Evolutionary conservation across 2,113 vertebrate species (phyloP), one percentile per base, ranked within the genome.

Genomic region (Fregata magnificens): DNA sequence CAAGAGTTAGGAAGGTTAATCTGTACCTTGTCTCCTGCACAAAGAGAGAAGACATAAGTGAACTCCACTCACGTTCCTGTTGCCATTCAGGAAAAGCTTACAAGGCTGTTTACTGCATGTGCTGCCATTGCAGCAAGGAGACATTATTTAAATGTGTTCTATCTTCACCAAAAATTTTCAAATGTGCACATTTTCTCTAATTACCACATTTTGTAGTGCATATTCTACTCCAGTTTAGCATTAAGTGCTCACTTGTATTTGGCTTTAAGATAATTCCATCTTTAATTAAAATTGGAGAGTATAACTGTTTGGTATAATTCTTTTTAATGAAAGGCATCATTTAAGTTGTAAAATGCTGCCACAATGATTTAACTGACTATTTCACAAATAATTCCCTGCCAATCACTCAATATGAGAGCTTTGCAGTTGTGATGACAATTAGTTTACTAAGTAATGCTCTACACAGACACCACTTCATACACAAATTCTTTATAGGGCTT

Each of bases 301-400:
- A 13, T 77, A 88, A 88, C n/a, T 86, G 47, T 82, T 79, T 45
- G 21, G 11, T 86, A 38, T 83, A 88, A 95, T 70, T 80, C 32
- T 66, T 90, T 95, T 81, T 82, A 76, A 83, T 58, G 24, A 62
- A 81, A 77, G 38, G 28, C 47, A 40, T 36, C 20, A 15, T 88
- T 76, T 86, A 88, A 73, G 67, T 74, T 88, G 31, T 77, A 86
- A 90, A 94, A 80, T 73, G 38, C 63, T 92, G 53, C 69, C 76
- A 83, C 63, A 59, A 40, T 81, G 62, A 77, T 80, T 88, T 93
- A 79, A 70, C 24, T 45, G 34, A 58, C 82, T 81, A 17, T 93
- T 92, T 94, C 63, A 80, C 42, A 67, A 92, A 73, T 90, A 92
- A 86, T 94, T 92, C 29, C 82, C 81, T 96, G 62, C 22, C 81